Evolutionary conservation across 2,888 invertebrate species (phyloP).

Genomic region (Polietes domitor): DNA sequence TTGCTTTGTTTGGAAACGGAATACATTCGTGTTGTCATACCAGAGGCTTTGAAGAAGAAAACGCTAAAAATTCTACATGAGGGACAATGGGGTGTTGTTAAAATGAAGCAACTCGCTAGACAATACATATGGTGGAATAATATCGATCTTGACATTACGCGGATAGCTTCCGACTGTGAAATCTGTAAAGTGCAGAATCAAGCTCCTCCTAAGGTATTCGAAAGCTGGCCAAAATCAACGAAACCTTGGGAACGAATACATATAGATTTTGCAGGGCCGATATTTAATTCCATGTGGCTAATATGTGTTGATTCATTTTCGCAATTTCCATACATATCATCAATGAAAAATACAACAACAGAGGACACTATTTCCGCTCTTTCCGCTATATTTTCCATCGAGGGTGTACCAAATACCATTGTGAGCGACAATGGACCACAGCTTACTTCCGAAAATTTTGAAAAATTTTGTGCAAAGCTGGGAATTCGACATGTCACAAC

Average conservation of each 20-base stretch:
- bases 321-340: conserved; percentile 53
- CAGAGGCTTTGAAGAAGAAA: conserved; percentile 17
- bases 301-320: conserved; percentile 62
- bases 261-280: conserved; percentile 79
- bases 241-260: conserved; percentile 77
- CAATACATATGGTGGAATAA: conserved; percentile 55
- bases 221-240: conserved; percentile 67
- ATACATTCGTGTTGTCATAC: conserved; percentile 42
- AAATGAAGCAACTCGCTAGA: conserved; percentile 55
- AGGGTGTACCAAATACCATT: conserved; percentile 68
- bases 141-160: conserved; percentile 48
- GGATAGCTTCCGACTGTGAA: conserved; percentile 38
- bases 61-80: conserved; percentile 49
- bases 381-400: conserved; percentile 68
- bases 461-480: conserved; percentile 65
- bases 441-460: conserved; percentile 67
- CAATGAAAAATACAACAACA: conserved; percentile 54
- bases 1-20: conserved; percentile 51
- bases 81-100: conserved; percentile 51
- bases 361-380: conserved; percentile 61
- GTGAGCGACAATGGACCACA: conserved; percentile 71
- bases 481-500: conserved; percentile 70
- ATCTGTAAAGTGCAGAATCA: conserved; percentile 49
- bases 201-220: conserved; percentile 39
- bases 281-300: conserved; percentile 66